phyloP scores from a whole-genome alignment of 1,140 invertebrate species.

The Caenorhabditis inopinata region DNA sequence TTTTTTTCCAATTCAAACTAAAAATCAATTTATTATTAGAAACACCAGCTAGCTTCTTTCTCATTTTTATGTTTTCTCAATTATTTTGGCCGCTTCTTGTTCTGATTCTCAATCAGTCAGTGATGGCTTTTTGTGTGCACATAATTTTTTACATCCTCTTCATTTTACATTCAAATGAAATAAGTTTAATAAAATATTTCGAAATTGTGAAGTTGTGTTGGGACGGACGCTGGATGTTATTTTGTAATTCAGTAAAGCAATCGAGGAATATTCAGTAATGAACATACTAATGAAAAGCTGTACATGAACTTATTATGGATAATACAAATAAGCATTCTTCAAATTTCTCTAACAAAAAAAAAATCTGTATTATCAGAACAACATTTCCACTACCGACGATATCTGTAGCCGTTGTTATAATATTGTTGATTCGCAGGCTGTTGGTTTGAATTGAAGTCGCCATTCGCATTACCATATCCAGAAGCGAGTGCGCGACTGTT shows the following conservation, averaged over 20 bases:
- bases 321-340: too few relatives aligned
- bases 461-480: neutral
- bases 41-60: slow-evolving; percentile 14
- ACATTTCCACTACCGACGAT: neutral
- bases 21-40: neutral
- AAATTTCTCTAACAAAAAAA: too few relatives aligned
- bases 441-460: slow-evolving; percentile 5
- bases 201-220: neutral
- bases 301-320: too few relatives aligned
- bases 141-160: neutral
- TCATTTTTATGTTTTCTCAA: neutral
- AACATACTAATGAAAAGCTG: too few relatives aligned
- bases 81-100: neutral
- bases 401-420: neutral
- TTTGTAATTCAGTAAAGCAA: too few relatives aligned
- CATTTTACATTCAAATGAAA: slow-evolving; percentile 14
- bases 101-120: slow-evolving; percentile 27
- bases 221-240: too few relatives aligned
- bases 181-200: neutral
- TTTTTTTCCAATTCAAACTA: neutral
- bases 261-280: too few relatives aligned
- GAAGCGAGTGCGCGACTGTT: neutral
- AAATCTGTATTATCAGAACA: neutral
- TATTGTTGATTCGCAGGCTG: slow-evolving; percentile 14
- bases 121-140: slow-evolving; percentile 3